Evolutionary conservation across 2,113 vertebrate species (phyloP).

Genomic region (Trogon surrucura): DNA sequence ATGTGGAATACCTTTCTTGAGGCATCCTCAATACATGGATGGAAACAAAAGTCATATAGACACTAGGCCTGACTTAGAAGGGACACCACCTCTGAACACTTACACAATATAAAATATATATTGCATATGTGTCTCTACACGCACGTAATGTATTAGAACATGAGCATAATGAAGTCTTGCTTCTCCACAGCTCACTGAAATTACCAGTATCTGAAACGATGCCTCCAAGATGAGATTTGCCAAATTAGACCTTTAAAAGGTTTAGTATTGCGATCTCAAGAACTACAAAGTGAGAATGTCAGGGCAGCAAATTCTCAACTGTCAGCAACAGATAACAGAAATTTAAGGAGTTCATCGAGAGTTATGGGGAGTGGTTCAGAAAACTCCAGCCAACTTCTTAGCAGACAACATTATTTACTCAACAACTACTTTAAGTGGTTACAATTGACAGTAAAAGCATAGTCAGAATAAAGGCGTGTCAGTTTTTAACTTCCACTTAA

Average conservation of each 20-base stretch:
- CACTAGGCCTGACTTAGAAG: not conserved
- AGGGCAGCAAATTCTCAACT: not conserved
- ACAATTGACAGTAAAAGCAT: not conserved
- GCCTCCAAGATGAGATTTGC: not conserved
- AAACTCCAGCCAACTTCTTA: not conserved
- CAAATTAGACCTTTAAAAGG: not conserved
- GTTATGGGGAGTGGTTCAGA: not conserved
- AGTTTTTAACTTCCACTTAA: not conserved
- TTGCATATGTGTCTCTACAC: too few species aligned
- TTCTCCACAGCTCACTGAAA: not conserved
- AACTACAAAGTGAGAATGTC: not conserved
- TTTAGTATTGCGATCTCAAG: not conserved
- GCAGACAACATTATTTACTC: not conserved
- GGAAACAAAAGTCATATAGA: not conserved
- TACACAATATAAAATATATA: not conserved
- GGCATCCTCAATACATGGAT: not conserved
- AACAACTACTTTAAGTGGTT: not conserved
- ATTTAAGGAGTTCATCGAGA: not conserved
- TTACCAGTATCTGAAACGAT: not conserved
- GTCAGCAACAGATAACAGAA: not conserved
- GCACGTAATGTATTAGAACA: not conserved
- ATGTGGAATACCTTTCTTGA: not conserved
- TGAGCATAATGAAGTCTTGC: not conserved
- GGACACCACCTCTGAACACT: not conserved
- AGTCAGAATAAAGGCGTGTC: not conserved